These are phyloP conservation scores for Notoglanidium macrostoma DNA, from an alignment of 2,797 vertebrate species.

Conservation along the genomic window DNA sequence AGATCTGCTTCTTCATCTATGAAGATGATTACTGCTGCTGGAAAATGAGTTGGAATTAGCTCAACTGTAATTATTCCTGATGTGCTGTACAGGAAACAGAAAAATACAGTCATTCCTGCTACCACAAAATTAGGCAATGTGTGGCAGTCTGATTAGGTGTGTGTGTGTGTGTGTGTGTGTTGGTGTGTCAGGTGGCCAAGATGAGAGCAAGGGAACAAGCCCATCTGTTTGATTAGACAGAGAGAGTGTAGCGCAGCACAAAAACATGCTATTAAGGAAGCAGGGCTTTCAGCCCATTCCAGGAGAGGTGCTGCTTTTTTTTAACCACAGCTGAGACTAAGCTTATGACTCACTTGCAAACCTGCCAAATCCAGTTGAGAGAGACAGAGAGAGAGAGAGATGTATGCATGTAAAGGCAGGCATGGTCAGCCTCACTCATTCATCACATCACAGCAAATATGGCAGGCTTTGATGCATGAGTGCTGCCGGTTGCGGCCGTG, in stretches of 20 bases:
- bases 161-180: slow-evolving; percentile 20
- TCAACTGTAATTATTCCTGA: slow-evolving; percentile 52
- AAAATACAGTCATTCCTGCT: slow-evolving; percentile 48
- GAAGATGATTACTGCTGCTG: slow-evolving; percentile 49
- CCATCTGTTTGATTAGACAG: slow-evolving; percentile 49
- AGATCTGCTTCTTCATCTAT: slow-evolving; percentile 18
- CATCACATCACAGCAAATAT: slow-evolving; percentile 38
- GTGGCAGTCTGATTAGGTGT: slow-evolving; percentile 36
- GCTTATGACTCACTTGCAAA: slow-evolving; percentile 13
- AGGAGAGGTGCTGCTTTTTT: not conserved
- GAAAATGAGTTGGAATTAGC: slow-evolving; percentile 51
- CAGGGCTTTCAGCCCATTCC: slow-evolving; percentile 23
- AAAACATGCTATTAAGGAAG: slow-evolving; percentile 42
- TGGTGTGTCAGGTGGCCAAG: slow-evolving; percentile 33
- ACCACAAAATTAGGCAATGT: slow-evolving; percentile 45
- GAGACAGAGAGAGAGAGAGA: not conserved
- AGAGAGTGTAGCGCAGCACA: slow-evolving; percentile 14
- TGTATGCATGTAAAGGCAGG: slow-evolving; percentile 17
- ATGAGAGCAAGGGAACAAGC: slow-evolving; percentile 40
- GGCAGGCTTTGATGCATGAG: slow-evolving; percentile 49
- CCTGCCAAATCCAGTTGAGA: slow-evolving; percentile 7
- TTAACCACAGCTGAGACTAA: slow-evolving; percentile 28
- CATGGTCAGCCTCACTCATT: slow-evolving; percentile 38
- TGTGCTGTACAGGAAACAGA: slow-evolving; percentile 48
- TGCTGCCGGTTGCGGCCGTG: slow-evolving; percentile 7